phyloP scores from a whole-genome alignment of 2,888 invertebrate genomes.

The Leptinotarsa peninsularis region DNA sequence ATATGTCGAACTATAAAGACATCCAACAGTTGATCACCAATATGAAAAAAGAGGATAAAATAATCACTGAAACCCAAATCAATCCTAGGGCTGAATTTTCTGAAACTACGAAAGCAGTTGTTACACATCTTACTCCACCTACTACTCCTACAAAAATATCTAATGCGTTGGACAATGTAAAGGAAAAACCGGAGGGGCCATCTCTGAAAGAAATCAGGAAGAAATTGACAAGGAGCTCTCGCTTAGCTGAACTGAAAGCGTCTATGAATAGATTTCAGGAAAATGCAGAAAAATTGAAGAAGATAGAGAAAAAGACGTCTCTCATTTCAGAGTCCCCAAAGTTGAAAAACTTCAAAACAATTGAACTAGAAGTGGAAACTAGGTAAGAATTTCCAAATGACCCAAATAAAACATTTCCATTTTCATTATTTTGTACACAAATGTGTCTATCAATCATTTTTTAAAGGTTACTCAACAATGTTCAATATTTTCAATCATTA shows the following conservation, averaged over 20 bases:
- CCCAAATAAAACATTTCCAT: neutral
- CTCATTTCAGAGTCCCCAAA: slow-evolving; percentile 67
- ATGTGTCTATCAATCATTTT: slow-evolving; percentile 10
- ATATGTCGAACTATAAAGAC: slow-evolving; percentile 52
- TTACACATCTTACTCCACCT: slow-evolving; percentile 56
- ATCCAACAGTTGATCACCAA: slow-evolving; percentile 58
- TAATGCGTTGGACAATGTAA: slow-evolving; percentile 67
- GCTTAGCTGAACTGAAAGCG: slow-evolving; percentile 78
- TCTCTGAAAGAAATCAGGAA: slow-evolving; percentile 78
- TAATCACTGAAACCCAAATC: slow-evolving; percentile 19
- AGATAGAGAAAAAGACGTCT: slow-evolving; percentile 59
- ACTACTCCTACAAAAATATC: slow-evolving; percentile 57
- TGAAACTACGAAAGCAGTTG: slow-evolving; percentile 25
- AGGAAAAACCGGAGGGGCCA: slow-evolving; percentile 71
- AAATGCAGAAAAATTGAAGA: slow-evolving; percentile 73
- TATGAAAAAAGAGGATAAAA: slow-evolving; percentile 45
- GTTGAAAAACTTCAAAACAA: slow-evolving; percentile 77
- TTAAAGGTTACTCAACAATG: slow-evolving; percentile 9
- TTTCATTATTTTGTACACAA: neutral
- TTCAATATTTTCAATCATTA: neutral
- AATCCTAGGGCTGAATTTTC: slow-evolving; percentile 6
- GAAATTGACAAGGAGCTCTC: slow-evolving; percentile 75
- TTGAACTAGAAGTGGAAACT: slow-evolving; percentile 80
- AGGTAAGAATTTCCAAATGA: slow-evolving; percentile 69
- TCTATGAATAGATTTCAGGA: slow-evolving; percentile 76